These are phyloP conservation scores for Electrophaes corylata DNA, from an alignment of 2,888 invertebrate genomes.

Conservation along the genomic window DNA sequence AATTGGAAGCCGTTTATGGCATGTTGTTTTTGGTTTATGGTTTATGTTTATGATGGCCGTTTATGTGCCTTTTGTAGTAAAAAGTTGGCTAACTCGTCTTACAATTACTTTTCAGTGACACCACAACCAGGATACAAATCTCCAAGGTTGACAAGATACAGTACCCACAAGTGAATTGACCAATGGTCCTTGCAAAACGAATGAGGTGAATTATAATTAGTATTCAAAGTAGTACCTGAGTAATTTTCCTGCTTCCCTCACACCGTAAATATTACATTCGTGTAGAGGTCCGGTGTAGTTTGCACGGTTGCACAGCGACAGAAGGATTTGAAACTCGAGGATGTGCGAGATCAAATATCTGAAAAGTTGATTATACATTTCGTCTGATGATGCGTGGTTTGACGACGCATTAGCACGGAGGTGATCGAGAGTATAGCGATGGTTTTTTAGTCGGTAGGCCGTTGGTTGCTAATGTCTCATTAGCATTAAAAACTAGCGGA, in stretches of 20 bases:
- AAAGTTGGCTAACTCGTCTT: neutral
- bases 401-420: no score
- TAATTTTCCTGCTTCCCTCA: constrained; percentile 86
- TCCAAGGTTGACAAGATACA: neutral
- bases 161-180: neutral
- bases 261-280: constrained; percentile 88
- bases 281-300: constrained; percentile 87
- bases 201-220: neutral
- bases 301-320: constrained; percentile 87
- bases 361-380: no score
- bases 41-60: no score
- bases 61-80: neutral
- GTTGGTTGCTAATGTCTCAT: no score
- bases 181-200: neutral
- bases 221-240: constrained; percentile 73
- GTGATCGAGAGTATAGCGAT: no score
- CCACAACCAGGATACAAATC: neutral
- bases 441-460: no score
- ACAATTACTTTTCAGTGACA: neutral
- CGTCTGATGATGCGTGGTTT: no score
- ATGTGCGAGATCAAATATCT: constrained; percentile 88
- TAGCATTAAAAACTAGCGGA: no score
- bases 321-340: constrained; percentile 91
- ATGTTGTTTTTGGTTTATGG: no score
- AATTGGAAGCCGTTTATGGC: no score